Evolutionary conservation across 2,888 invertebrate species (phyloP), one percentile per base, ranked within the genome.

Genomic region (Dastarcus helophoroides): DNA sequence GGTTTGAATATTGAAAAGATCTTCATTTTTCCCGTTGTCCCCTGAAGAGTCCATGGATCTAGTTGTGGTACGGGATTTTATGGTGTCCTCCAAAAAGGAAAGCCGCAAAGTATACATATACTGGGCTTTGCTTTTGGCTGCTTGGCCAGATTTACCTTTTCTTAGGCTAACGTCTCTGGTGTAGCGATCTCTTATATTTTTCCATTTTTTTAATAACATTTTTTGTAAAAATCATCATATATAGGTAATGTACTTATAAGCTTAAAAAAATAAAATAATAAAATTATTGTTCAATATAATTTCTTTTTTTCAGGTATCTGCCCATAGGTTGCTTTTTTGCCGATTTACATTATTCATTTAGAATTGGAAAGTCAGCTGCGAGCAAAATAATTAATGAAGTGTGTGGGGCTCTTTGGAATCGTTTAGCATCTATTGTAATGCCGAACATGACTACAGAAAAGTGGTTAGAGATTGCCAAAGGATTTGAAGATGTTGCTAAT

Each of bases 41-140:
- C n/a, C n/a, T n/a, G n/a, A n/a, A n/a, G 19, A 8, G 6, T 37
- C 37, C 16, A 31, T 26, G 22, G 30, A 38, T 29, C 15, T 31
- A 13, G 13, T 26, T 16, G 31, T 43, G 31, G 39, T 36, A 36
- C 44, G 44, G 32, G 41, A 42, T 37, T 29, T 35, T 36, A 47
- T 40, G 35, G 32, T 42, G 22, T 44, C 49, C 39, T 42, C 41
- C 31, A 48, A 42, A 38, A 51, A 51, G 38, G 41, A 38, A 27
- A 50, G 33, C 38, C 44, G 36, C 39, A 38, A 37, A 41, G 47
- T 44, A 42, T 46, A 49, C 35, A 50, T 38, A 40, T 50, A 46
- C 33, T 35, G 40, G 32, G 44, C 29, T 38, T 42, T 45, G 22
- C 41, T 41, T 34, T 36, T 34, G 26, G 39, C 43, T 39, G 43